Percentiles rank a stretch among this genome's conserved stretches.
Evolutionary conservation across 2,797 vertebrate species (phyloP).

Genomic region (Diplodus sargus): DNA sequence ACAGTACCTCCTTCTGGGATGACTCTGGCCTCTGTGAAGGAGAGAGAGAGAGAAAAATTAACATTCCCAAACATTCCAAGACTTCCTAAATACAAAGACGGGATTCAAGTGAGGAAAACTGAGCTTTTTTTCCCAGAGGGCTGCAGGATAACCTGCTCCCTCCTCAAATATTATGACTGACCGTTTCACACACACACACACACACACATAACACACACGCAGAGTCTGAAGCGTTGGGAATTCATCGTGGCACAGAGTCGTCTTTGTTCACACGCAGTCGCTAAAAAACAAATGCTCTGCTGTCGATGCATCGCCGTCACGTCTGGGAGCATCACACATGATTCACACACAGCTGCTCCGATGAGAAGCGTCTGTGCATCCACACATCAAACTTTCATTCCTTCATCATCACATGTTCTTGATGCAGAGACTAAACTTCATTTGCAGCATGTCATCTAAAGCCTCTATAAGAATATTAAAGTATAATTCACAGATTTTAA

Average conservation of each 20-base stretch:
- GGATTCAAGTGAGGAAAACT: constrained; percentile 76
- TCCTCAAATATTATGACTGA: constrained; percentile 76
- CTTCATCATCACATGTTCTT: neutral
- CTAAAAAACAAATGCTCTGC: constrained; percentile 37
- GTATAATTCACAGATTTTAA: neutral
- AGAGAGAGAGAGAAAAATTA: constrained; percentile 42
- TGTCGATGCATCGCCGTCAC: constrained; percentile 20
- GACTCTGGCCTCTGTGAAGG: constrained; percentile 82
- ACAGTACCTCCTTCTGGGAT: constrained; percentile 86
- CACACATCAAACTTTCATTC: neutral
- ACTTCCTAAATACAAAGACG: constrained; percentile 76
- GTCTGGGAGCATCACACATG: constrained; percentile 17
- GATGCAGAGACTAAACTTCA: neutral
- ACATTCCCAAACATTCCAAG: constrained; percentile 68
- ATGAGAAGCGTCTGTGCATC: neutral
- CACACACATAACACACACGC: constrained; percentile 34
- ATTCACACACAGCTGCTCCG: neutral
- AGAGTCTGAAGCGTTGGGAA: constrained; percentile 35
- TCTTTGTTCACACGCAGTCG: constrained; percentile 61
- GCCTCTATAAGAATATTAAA: neutral
- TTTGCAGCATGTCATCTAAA: neutral
- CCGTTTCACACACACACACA: constrained; percentile 25
- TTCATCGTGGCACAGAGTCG: constrained; percentile 49
- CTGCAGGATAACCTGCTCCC: constrained; percentile 67
- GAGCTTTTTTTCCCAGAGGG: constrained; percentile 53